A percentile compares a stretch with the other conserved stretches of the same genome.
Evolutionary conservation across 1,140 invertebrate genomes (phyloP).

Genomic region (Agraylea sexmaculata): DNA sequence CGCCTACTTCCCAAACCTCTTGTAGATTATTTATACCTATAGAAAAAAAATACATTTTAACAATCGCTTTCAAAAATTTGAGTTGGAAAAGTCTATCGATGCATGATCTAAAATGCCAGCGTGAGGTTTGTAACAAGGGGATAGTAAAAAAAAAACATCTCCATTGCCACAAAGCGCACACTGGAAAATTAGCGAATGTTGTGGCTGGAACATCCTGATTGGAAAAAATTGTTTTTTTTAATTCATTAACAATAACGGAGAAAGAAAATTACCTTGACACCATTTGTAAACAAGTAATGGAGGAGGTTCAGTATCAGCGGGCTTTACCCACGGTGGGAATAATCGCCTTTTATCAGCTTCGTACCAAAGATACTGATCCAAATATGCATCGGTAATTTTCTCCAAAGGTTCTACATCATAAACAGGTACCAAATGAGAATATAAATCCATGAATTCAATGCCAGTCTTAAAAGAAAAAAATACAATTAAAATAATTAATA

Average conservation of each 20-base stretch:
- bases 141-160: constrained; percentile 43
- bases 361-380: constrained; percentile 99
- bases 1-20: constrained; percentile 96
- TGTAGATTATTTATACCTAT: constrained; percentile 89
- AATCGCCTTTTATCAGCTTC: constrained; percentile 95
- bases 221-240: too few species aligned
- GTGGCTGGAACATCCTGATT: too few species aligned
- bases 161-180: constrained; percentile 51
- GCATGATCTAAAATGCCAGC: constrained; percentile 29
- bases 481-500: not conserved
- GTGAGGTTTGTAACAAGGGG: constrained; percentile 56
- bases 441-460: constrained; percentile 99
- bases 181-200: constrained; percentile 32
- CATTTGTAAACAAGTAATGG: constrained; percentile 97
- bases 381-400: constrained; percentile 99
- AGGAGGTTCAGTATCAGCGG: constrained; percentile 95
- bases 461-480: constrained; percentile 53
- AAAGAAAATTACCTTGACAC: constrained; percentile 95
- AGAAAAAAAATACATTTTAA: constrained; percentile 16
- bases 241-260: too few species aligned
- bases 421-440: constrained; percentile 96
- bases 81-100: not conserved
- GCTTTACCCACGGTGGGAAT: constrained; percentile 99
- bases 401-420: constrained; percentile 99
- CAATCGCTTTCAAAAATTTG: not conserved